Evolutionary conservation across 2,113 vertebrate genomes (phyloP), one percentile per base, ranked within the genome.

Genomic region (Dinomys branickii): DNA sequence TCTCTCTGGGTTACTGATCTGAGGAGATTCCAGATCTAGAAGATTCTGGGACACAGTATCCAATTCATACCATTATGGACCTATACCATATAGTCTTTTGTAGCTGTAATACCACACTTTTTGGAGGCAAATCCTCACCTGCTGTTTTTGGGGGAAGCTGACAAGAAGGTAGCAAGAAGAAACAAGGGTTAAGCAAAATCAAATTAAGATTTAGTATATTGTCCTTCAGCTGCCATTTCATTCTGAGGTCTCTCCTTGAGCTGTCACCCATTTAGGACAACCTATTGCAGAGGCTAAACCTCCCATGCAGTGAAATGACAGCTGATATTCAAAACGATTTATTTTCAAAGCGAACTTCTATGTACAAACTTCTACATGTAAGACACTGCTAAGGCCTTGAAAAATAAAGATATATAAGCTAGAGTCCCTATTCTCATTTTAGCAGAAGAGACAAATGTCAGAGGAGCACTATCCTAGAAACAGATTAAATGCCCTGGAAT

Each of bases 381-480:
- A 61, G 67, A 5, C 13, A 35, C 33, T 69, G 54, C 52, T 80
- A 86, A 61, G 61, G 26, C 41, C 50, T 81, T 90, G 80, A 10
- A 67, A 91, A 61, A 86, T 47, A 83, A 71, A 87, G 83, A 35
- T 86, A 38, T 35, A 35, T 73, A 61, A 81, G 11, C n/a, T 56
- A 24, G 52, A 83, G 71, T 91, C 14, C 2, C 86, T 86, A 26
- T 63, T 87, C 12, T 71, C 52, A 44, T 58, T 89, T 93, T 50
- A 84, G 38, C 19, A 80, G 44, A 92, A 91, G 75, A 96, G 73
- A 89, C 61, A 86, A 73, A 59, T 85, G 54, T 88, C 56, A 54
- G 10, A 71, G 52, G 10, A 14, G 26, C 30, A 11, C 47, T 65
- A 1, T 56, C 52, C 59, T 73, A n/a, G 38, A 85, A 91, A 78